Conservation (phyloP, 2,113 vertebrate species). For the Brachyhypopomus occidentalis region DNA sequence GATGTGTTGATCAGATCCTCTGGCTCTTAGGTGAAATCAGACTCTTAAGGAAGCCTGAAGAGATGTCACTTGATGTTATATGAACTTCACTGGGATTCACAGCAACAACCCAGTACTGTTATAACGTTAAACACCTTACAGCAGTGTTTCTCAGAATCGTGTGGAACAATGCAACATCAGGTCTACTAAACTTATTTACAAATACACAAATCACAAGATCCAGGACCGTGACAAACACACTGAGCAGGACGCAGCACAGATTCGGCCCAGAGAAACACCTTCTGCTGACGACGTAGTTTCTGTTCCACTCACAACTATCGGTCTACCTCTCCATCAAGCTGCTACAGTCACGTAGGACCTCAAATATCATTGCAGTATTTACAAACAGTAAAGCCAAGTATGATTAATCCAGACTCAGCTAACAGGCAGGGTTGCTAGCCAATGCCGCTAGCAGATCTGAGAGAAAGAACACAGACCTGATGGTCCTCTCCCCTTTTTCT, state of each 20-base stretch:
- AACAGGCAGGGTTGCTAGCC: background rate
- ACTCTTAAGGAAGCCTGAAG: no score
- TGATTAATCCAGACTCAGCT: background rate
- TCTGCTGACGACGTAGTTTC: background rate
- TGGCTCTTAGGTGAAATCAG: no score
- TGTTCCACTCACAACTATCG: background rate
- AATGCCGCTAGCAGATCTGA: no score
- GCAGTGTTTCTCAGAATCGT: background rate
- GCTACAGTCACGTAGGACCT: background rate
- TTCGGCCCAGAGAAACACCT: background rate
- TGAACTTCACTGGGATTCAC: no score
- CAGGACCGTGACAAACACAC: background rate
- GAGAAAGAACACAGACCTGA: background rate
- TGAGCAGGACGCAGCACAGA: background rate
- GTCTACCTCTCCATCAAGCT: background rate
- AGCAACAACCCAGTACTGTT: no score
- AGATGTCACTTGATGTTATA: no score
- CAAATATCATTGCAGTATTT: background rate
- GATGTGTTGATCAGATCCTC: no score
- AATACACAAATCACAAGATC: background rate
- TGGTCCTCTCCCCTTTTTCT: background rate
- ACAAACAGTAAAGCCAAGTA: constrained; percentile 5
- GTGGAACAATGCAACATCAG: background rate
- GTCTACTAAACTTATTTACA: background rate
- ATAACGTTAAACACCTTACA: background rate